Conservation (phyloP, 2,888 invertebrate species). For the Leptothorax acervorum region DNA sequence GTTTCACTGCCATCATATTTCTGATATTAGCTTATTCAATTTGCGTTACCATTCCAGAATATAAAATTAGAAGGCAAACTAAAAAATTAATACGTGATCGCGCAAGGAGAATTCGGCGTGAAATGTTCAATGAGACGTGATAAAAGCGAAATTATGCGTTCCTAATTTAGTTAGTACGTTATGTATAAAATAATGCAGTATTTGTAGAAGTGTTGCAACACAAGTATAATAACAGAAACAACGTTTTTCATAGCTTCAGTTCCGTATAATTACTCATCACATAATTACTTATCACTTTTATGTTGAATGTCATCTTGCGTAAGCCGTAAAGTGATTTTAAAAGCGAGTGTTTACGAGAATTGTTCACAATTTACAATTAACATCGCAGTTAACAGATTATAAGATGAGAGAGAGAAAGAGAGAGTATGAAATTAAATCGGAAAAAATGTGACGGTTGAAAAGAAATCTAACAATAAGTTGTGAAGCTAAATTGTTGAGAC, state of each 20-base stretch:
- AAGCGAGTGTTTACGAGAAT: neutral
- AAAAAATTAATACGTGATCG: neutral
- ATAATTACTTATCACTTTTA: neutral
- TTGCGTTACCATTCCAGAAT: too few species aligned
- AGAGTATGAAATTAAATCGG: neutral
- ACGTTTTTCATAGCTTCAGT: neutral
- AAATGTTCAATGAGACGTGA: neutral
- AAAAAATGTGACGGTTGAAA: neutral
- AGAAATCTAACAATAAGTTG: neutral
- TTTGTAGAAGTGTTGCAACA: neutral
- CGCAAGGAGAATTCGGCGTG: neutral
- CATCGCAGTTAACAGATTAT: neutral
- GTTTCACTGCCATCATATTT: neutral
- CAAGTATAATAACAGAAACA: neutral
- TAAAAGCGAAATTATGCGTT: neutral
- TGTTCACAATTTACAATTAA: neutral
- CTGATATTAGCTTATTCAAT: neutral
- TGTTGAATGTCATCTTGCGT: neutral
- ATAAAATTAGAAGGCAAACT: neutral
- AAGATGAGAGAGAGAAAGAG: neutral
- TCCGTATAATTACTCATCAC: neutral
- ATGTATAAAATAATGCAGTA: neutral
- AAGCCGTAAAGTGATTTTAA: neutral
- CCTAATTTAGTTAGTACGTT: neutral
- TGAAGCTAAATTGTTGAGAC: neutral